These are phyloP conservation scores for Anolis carolinensis DNA, from an alignment of 2,113 vertebrate species.

Conservation along the genomic window DNA sequence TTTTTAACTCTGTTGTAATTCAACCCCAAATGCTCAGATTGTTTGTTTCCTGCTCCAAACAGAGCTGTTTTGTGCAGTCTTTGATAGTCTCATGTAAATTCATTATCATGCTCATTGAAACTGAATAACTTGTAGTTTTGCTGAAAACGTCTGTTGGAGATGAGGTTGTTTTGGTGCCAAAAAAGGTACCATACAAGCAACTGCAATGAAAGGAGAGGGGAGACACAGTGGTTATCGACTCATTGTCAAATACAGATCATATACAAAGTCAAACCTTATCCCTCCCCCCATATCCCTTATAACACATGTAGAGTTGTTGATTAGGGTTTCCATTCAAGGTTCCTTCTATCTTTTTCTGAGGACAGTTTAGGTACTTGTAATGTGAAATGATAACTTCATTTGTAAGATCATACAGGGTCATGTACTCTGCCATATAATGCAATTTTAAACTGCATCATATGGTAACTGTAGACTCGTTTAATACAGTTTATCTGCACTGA, in stretches of 20 bases:
- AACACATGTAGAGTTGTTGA: background rate
- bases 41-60: constrained; percentile 43
- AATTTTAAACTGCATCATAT: too few relatives aligned
- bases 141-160: background rate
- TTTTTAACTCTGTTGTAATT: constrained; percentile 44
- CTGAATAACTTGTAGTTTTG: background rate
- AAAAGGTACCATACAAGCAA: background rate
- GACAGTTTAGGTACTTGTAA: too few relatives aligned
- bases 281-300: too few relatives aligned
- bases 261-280: background rate
- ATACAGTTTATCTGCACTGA: too few relatives aligned
- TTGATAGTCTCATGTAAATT: background rate
- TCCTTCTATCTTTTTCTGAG: too few relatives aligned
- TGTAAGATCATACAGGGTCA: too few relatives aligned
- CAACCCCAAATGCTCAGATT: constrained; percentile 38
- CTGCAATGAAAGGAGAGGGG: background rate
- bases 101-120: constrained; percentile 1
- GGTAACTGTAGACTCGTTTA: too few relatives aligned
- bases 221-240: background rate
- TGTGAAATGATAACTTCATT: too few relatives aligned
- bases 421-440: too few relatives aligned
- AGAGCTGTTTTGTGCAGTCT: constrained; percentile 21
- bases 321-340: too few relatives aligned
- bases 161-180: background rate
- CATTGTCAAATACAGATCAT: background rate